phyloP scores from a whole-genome alignment of 2,797 vertebrate genomes.

The Acanthurus tractus region DNA sequence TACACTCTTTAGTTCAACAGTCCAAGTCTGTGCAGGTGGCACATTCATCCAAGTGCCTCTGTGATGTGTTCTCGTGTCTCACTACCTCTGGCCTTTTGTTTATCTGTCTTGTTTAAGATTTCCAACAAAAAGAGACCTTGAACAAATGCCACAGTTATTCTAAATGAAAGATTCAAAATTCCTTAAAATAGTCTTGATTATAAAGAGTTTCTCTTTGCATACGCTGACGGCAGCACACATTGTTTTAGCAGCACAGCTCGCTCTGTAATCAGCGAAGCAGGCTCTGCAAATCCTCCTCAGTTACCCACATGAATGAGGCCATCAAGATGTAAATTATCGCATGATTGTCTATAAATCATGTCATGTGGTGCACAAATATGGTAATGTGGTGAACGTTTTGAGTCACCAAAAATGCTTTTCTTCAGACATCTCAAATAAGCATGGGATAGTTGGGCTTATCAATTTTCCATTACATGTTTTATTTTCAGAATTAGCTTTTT shows the following conservation, averaged over 20 bases:
- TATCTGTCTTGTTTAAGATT: constrained; percentile 41
- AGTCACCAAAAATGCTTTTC: constrained; percentile 41
- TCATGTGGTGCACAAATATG: constrained; percentile 62
- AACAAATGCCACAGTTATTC: constrained; percentile 53
- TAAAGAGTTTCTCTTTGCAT: constrained; percentile 47
- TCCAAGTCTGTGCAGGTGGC: constrained; percentile 45
- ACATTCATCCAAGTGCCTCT: constrained; percentile 12
- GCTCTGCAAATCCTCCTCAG: constrained; percentile 48
- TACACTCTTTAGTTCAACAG: constrained; percentile 50
- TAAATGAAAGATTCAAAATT: constrained; percentile 68
- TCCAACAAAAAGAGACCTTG: constrained; percentile 49
- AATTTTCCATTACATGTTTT: constrained; percentile 61
- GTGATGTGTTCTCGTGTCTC: constrained; percentile 16
- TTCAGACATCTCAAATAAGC: constrained; percentile 34
- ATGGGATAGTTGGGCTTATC: constrained; percentile 49
- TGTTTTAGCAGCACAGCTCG: constrained; percentile 66
- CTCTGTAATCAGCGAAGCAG: constrained; percentile 74
- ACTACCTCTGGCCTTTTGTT: constrained; percentile 40
- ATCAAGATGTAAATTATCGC: constrained; percentile 63
- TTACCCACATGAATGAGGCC: constrained; percentile 69
- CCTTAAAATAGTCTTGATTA: constrained; percentile 71
- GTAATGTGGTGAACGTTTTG: constrained; percentile 49
- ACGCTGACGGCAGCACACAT: constrained; percentile 55
- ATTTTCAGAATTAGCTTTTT: constrained; percentile 42
- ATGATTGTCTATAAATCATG: constrained; percentile 71